Percentiles rank a stretch among this genome's conserved stretches.
phyloP scores from a whole-genome alignment of 2,113 vertebrate species.

The Amphilophus citrinellus region DNA sequence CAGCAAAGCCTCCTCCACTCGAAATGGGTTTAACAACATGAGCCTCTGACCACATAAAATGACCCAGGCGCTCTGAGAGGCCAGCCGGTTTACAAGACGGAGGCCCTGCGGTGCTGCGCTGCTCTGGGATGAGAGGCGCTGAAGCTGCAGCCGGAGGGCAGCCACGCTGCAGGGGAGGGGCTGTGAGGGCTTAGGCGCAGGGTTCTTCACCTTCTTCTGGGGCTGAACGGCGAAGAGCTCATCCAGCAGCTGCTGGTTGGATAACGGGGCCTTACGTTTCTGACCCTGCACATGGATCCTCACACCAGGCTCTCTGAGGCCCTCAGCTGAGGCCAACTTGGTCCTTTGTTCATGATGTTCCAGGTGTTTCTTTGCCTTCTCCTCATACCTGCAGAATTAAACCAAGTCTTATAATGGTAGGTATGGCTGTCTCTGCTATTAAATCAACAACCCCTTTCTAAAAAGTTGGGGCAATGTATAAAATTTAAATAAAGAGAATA shows the following conservation, averaged over 20 bases:
- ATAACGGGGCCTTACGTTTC: constrained; percentile 83
- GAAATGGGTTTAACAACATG: constrained; percentile 91
- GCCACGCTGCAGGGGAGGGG: constrained; percentile 86
- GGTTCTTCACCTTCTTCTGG: constrained; percentile 79
- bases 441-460: background rate
- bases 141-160: constrained; percentile 80
- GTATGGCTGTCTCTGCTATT: background rate
- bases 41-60: constrained; percentile 86
- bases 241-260: constrained; percentile 90
- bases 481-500: background rate
- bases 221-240: constrained; percentile 84
- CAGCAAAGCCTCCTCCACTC: constrained; percentile 92
- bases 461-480: background rate
- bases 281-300: constrained; percentile 73
- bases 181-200: constrained; percentile 70
- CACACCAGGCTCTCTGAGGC: constrained; percentile 54
- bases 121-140: constrained; percentile 72
- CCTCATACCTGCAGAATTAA: constrained; percentile 84
- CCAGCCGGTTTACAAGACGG: constrained; percentile 85
- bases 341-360: constrained; percentile 85
- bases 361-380: constrained; percentile 86
- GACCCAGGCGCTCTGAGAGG: constrained; percentile 90
- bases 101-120: constrained; percentile 70
- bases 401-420: background rate
- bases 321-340: constrained; percentile 74